These are phyloP conservation scores for Greenwoodochromis staneri DNA, from an alignment of 2,113 vertebrate species.

Conservation along the genomic window DNA sequence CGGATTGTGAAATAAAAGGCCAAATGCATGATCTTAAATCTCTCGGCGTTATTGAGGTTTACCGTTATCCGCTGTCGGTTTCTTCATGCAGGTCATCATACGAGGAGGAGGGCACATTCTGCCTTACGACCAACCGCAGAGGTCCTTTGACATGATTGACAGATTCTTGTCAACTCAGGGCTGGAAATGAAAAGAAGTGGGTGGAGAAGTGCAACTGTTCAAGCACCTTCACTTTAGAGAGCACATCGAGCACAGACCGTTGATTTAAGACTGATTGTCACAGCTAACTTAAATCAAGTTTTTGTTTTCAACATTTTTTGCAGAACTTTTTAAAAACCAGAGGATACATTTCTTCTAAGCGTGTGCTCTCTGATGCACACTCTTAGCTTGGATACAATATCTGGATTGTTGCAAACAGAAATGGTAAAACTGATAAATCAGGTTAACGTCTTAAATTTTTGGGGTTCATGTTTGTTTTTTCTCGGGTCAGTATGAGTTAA, in stretches of 20 bases:
- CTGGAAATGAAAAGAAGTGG: conserved; percentile 35
- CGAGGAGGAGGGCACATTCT: conserved; percentile 81
- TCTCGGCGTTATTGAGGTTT: not conserved
- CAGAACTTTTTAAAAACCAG: not conserved
- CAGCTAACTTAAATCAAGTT: not conserved
- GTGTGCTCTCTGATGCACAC: not conserved
- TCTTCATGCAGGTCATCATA: conserved; percentile 71
- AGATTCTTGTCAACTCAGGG: conserved; percentile 77
- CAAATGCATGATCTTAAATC: not conserved
- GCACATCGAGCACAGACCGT: not conserved
- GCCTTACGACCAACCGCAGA: conserved; percentile 77
- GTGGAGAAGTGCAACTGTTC: not conserved
- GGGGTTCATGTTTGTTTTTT: not conserved
- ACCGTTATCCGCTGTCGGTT: accelerated
- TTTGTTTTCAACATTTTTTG: not conserved
- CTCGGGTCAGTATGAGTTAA: not conserved
- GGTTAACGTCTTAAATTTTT: not conserved
- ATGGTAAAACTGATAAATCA: not conserved
- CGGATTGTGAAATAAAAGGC: not conserved
- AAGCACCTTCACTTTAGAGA: not conserved
- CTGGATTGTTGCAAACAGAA: not conserved
- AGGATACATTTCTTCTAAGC: not conserved
- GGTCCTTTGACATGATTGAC: conserved; percentile 81
- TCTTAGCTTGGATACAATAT: not conserved
- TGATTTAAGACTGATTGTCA: conserved; percentile 16